These are phyloP conservation scores for Girardia tigrina DNA, from an alignment of 2,888 invertebrate genomes.

Conservation along the genomic window DNA sequence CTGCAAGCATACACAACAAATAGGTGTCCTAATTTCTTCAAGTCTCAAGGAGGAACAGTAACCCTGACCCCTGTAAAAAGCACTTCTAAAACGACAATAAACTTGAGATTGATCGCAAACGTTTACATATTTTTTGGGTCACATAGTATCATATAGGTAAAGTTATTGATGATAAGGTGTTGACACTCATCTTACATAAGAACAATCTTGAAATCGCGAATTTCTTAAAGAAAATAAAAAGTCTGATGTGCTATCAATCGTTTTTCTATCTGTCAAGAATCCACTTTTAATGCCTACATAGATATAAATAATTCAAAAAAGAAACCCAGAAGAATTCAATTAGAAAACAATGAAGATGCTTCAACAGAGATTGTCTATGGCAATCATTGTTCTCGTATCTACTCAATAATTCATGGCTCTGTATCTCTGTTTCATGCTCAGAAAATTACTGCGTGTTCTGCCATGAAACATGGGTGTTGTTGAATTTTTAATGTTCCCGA, in stretches of 20 bases:
- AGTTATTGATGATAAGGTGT: no score
- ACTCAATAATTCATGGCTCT: background rate
- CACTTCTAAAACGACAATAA: no score
- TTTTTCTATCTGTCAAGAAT: constrained; percentile 2
- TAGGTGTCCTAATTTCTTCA: no score
- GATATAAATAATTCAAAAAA: background rate
- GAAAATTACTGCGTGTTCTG: constrained; percentile 1
- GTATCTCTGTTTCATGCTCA: background rate
- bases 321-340: constrained; percentile 16
- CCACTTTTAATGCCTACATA: background rate
- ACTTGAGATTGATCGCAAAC: no score
- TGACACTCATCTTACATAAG: no score
- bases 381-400: constrained; percentile 4
- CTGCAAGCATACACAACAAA: no score
- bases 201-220: no score
- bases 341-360: constrained; percentile 17
- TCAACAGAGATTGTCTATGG: constrained; percentile 13
- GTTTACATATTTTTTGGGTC: no score
- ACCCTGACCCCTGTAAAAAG: no score
- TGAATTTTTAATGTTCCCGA: constrained; percentile 3
- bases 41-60: no score
- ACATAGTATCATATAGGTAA: no score
- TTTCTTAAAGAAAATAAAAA: no score
- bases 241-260: background rate
- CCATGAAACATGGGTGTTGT: constrained; percentile 6